Evolutionary conservation across 2,113 vertebrate genomes (phyloP).

Genomic region (Bos indicus): DNA sequence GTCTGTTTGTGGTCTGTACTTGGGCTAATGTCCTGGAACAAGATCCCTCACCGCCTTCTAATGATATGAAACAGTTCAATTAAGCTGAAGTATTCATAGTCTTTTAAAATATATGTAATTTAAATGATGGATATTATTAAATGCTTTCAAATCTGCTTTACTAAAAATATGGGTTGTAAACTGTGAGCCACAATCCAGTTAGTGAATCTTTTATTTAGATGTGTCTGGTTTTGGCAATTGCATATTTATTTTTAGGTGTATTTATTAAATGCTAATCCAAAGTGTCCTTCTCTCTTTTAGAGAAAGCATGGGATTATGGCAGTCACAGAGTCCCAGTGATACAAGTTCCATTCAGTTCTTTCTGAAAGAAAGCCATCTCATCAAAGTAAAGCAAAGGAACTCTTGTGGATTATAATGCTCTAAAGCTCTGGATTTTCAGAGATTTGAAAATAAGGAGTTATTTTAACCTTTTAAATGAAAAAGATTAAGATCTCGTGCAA

Average conservation of each 20-base stretch:
- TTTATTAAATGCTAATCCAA: slow-evolving; percentile 49
- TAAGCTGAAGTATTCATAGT: background rate
- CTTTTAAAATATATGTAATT: background rate
- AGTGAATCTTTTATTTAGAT: background rate
- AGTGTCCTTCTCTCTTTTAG: slow-evolving; percentile 68
- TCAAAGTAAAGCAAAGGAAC: slow-evolving; percentile 71
- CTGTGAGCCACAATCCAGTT: background rate
- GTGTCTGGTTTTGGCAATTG: background rate
- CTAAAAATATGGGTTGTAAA: slow-evolving; percentile 8
- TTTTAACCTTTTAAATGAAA: slow-evolving; percentile 77
- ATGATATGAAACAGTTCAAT: background rate
- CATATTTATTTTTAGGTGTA: slow-evolving; percentile 38
- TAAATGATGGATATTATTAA: background rate
- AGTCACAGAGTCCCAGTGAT: slow-evolving; percentile 25
- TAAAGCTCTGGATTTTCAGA: slow-evolving; percentile 64
- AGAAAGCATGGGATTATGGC: slow-evolving; percentile 55
- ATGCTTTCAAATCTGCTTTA: slow-evolving; percentile 40
- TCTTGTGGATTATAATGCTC: slow-evolving; percentile 59
- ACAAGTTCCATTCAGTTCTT: slow-evolving; percentile 60
- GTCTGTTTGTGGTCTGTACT: background rate
- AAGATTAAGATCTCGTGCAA: slow-evolving; percentile 79
- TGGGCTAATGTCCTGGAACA: background rate
- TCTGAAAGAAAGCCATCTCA: slow-evolving; percentile 53
- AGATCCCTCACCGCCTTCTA: background rate
- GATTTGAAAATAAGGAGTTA: slow-evolving; percentile 3